Conservation (phyloP, 2,797 vertebrate genomes). For the Hapalemur alaotrensis region DNA sequence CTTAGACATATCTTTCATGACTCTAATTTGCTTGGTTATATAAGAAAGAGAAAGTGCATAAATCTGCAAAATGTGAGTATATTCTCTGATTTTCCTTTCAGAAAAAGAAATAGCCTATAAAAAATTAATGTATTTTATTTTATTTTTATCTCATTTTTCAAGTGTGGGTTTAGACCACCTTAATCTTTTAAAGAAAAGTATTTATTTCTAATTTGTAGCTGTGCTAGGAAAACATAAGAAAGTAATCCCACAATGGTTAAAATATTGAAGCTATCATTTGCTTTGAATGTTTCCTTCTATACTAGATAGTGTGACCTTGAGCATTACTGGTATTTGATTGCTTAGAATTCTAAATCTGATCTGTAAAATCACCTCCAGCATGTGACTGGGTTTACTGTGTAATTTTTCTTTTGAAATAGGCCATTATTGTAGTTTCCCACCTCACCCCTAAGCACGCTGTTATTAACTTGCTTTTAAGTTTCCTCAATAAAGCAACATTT, state of each 20-base stretch:
- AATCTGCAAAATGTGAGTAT: neutral
- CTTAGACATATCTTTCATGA: neutral
- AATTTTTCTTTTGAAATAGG: conserved; percentile 73
- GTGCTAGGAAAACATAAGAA: neutral
- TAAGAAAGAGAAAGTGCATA: neutral
- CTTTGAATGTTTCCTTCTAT: conserved; percentile 10
- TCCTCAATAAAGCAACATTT: conserved; percentile 66
- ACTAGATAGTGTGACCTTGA: conserved; percentile 44
- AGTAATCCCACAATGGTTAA: neutral
- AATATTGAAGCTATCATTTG: neutral
- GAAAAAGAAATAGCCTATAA: neutral
- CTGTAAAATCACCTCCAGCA: conserved; percentile 40
- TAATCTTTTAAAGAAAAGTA: neutral
- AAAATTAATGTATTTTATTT: neutral
- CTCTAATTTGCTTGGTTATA: neutral
- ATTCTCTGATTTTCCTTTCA: neutral
- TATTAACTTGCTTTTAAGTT: conserved; percentile 76
- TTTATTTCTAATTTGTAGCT: neutral
- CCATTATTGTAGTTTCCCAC: conserved; percentile 36
- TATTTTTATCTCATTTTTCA: neutral
- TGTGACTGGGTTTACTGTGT: conserved; percentile 59
- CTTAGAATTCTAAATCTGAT: conserved; percentile 56
- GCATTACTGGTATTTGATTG: conserved; percentile 20
- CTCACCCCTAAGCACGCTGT: conserved; percentile 57
- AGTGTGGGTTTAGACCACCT: neutral